Percentiles rank a stretch among this genome's conserved stretches.
phyloP scores from a whole-genome alignment of 2,888 invertebrate species.

The Pinctada fucata region DNA sequence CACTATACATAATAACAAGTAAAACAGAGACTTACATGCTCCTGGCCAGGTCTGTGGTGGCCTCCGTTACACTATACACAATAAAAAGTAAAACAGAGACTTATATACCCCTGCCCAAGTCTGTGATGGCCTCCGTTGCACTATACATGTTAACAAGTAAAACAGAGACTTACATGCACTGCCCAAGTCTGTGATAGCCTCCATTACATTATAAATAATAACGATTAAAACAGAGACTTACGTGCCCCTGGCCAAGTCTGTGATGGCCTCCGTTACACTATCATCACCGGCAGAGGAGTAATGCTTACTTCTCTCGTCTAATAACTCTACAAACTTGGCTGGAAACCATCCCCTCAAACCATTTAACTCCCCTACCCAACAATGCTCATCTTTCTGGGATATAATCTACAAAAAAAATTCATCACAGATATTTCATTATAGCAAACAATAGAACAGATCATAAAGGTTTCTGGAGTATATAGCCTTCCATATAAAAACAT shows the following conservation, averaged over 20 bases:
- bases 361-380: slow-evolving; percentile 98
- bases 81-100: slow-evolving; percentile 42
- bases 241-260: slow-evolving; percentile 94
- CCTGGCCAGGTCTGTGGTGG: neutral
- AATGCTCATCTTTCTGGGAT: slow-evolving; percentile 98
- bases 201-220: slow-evolving; percentile 85
- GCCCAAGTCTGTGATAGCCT: slow-evolving; percentile 96
- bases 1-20: slow-evolving; percentile 81
- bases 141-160: slow-evolving; percentile 80
- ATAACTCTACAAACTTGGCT: slow-evolving; percentile 94
- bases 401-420: slow-evolving; percentile 78
- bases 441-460: neutral
- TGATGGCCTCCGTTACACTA: slow-evolving; percentile 96
- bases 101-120: slow-evolving; percentile 91
- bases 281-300: slow-evolving; percentile 89
- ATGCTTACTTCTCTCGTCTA: slow-evolving; percentile 94
- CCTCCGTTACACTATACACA: too few species aligned
- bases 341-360: slow-evolving; percentile 96
- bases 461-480: neutral
- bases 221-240: slow-evolving; percentile 57
- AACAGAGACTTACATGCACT: slow-evolving; percentile 76
- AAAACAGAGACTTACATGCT: neutral
- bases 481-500: neutral
- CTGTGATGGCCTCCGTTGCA: slow-evolving; percentile 96
- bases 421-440: neutral